These are phyloP conservation scores for Pseudorectes ferrugineus DNA, from an alignment of 2,113 vertebrate species.

Conservation along the genomic window DNA sequence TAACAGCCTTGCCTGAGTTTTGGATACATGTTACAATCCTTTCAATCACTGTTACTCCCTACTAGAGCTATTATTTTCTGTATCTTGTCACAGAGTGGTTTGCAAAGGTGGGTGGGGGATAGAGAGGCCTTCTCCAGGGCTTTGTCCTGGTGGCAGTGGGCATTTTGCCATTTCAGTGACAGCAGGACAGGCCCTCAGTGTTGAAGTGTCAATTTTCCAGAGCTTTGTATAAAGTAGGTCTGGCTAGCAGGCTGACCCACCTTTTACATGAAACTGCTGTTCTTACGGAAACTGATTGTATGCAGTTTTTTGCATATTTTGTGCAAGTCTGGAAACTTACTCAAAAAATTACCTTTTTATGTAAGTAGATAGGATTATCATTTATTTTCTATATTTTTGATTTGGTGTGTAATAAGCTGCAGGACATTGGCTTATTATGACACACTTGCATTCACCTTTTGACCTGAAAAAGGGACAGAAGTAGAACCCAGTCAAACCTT, in stretches of 20 bases:
- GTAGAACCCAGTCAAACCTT: conserved; percentile 46
- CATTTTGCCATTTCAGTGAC: not conserved
- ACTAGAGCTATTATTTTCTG: not conserved
- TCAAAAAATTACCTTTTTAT: conserved; percentile 42
- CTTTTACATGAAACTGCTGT: conserved; percentile 41
- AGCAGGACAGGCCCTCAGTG: not conserved
- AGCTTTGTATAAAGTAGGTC: not conserved
- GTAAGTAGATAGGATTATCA: conserved; percentile 59
- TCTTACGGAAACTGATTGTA: conserved; percentile 57
- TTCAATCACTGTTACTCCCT: not conserved
- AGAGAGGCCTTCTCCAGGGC: not conserved
- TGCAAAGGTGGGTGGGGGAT: not conserved
- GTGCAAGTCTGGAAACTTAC: conserved; percentile 56
- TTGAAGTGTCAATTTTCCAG: not conserved
- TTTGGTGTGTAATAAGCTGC: conserved; percentile 59
- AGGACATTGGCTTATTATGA: conserved; percentile 62
- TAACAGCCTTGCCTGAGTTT: not conserved
- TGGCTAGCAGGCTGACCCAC: not conserved
- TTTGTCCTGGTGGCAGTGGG: not conserved
- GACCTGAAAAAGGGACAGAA: conserved; percentile 51
- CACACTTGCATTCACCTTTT: conserved; percentile 54
- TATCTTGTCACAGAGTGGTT: not conserved
- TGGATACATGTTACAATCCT: not conserved
- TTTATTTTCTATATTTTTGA: conserved; percentile 65
- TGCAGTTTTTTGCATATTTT: conserved; percentile 44